These are phyloP conservation scores for Heterocephalus glaber DNA, from an alignment of 2,113 vertebrate species.

Conservation along the genomic window DNA sequence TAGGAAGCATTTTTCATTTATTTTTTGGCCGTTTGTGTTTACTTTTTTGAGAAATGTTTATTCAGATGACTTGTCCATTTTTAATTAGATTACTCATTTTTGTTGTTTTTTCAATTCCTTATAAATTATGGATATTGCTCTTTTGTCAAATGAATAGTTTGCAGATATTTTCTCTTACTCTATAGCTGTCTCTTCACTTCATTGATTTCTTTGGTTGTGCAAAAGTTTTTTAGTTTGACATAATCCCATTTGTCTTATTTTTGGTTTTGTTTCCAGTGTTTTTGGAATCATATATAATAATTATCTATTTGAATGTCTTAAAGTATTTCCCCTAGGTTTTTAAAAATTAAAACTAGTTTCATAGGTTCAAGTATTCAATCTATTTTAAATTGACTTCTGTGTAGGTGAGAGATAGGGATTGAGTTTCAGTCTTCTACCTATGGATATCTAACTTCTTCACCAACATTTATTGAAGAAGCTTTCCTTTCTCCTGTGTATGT, in stretches of 20 bases:
- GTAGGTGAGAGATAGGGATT: neutral
- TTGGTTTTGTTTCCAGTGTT: neutral
- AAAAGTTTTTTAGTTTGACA: neutral
- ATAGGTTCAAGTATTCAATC: neutral
- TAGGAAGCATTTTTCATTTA: neutral
- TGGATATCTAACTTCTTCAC: neutral
- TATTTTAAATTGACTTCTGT: neutral
- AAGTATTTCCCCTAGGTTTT: neutral
- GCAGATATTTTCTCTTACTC: neutral
- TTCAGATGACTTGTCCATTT: neutral
- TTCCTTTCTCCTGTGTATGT: neutral
- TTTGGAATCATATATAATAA: neutral
- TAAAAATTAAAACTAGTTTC: neutral
- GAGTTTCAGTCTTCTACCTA: neutral
- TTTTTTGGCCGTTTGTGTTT: neutral
- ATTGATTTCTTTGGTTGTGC: neutral
- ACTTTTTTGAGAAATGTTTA: neutral
- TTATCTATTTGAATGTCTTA: neutral
- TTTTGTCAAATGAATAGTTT: neutral
- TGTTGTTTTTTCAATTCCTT: neutral
- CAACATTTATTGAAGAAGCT: neutral
- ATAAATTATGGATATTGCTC: neutral
- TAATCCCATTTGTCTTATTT: neutral
- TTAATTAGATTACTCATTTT: neutral
- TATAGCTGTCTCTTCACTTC: neutral